A percentile compares a stretch with the other conserved stretches of the same genome.
These are phyloP conservation scores for Drosophila elegans DNA, from an alignment of 1,140 invertebrate species.

Conservation along the genomic window DNA sequence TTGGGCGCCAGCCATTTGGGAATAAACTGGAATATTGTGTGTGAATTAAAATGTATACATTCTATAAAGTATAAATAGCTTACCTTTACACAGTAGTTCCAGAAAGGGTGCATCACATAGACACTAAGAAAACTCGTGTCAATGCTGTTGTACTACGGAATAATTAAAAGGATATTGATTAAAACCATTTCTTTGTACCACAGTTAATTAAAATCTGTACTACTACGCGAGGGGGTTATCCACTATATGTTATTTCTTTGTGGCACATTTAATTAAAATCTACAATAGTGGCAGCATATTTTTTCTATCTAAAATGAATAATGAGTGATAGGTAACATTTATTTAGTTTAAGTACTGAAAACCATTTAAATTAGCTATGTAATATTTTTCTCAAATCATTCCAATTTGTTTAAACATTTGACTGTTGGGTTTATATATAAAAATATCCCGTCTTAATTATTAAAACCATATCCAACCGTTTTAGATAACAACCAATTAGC, in stretches of 20 bases:
- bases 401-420: no score
- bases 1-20: conserved; percentile 98
- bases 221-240: neutral
- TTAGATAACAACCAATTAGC: no score
- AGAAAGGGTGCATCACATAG: conserved; percentile 99
- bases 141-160: conserved; percentile 93
- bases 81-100: conserved; percentile 97
- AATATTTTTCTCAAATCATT: no score
- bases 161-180: conserved; percentile 11
- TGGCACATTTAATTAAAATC: no score
- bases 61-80: neutral
- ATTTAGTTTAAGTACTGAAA: no score
- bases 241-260: neutral
- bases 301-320: no score
- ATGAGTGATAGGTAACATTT: no score
- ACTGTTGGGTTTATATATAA: no score
- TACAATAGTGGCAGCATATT: no score
- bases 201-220: neutral
- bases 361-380: no score
- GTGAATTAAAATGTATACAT: neutral
- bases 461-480: no score
- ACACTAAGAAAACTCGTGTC: conserved; percentile 97
- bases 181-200: neutral
- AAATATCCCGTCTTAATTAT: no score
- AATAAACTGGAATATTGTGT: conserved; percentile 88